Base-by-base conservation (phyloP, 2,888 invertebrate genomes). In the Ichneumoninae sp. region DNA sequence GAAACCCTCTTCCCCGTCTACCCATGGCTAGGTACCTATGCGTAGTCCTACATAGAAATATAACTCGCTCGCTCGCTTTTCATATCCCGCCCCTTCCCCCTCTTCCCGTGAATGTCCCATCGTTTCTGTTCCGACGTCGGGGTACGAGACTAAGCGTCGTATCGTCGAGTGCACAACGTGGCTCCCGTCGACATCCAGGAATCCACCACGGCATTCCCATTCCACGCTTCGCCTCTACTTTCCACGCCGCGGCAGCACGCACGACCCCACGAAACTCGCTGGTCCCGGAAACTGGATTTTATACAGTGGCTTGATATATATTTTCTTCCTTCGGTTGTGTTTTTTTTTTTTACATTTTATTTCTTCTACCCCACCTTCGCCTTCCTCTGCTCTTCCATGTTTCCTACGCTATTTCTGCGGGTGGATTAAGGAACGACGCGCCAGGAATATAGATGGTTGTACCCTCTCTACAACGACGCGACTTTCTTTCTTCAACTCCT, bases 121-220 rank as follows among this genome's bases (percentile, higher is more conserved):
- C 81, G 82, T 70, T 77, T 73, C 73, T 84, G 85, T 85, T 86
- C 86, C 81, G 76, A 78, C 87, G 87, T 83, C 77, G 83, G 86
- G 44, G 44, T 30, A 71, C 83, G 76, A 76, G 80, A 83, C 81
- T 80, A 73, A 85, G 82, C 85, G 71, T 77, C 76, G 73, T 83
- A 85, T 83, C 85, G 85, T 83, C 83, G 75, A 78, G 47, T 83
- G 85, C 80, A 77, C 85, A 85, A 80, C 85, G 70, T 66, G 66
- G 74, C 74, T 69, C 47, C 79, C 77, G 79, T 78, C 85, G 66
- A 81, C 81, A 79, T 75, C 65, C 76, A 74, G 33, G 47, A 74
- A 63, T 16, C 63, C 44, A n/a, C 36, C 68, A 50, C 47, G 44
- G 57, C 73, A 52, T 74, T 77, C 75, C 57, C 75, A 66, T 85